Base-by-base conservation (phyloP, 2,888 invertebrate genomes). In the Acleris cristana region DNA sequence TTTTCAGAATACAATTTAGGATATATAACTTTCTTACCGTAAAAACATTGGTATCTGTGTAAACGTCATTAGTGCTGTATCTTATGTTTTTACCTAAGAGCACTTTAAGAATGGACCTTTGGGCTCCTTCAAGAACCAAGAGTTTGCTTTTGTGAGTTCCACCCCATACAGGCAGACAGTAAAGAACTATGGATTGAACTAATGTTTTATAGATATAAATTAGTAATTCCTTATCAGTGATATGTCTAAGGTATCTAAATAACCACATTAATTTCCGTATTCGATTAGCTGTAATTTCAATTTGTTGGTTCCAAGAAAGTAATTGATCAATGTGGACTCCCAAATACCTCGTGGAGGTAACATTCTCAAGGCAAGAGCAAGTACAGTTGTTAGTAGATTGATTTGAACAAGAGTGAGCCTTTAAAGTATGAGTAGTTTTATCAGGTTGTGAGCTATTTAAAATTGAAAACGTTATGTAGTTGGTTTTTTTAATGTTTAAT, bases 231-330 rank as follows among this genome's bases (percentile, higher is more conserved):
- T 56, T 44, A 21, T 44, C 56, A 2, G 56, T 1, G 2, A 56
- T 16, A 14, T 56, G 56, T 44, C 56, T 56, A 14, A 56, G 12
- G 10, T 44, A 56, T 16, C 16, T 56, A 44, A 56, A 56, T n/a
- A 44, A 10, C 44, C 56, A 56, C 14, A 56, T 56, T 2, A 56
- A 21, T 16, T 23, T 56, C 4, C 56, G 18, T 19, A 56, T 56
- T 21, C 44, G 44, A 21, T 19, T 44, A 5, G 16, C 56, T 12
- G 56, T 56, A 12, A 23, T 44, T 44, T 44, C 44, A 21, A 56
- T 21, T 40, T 56, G 56, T 19, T 56, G 3, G 19, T 44, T 44
- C 44, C 56, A 56, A 1, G 40, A 40, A 40, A 40, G 40, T 10
- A 40, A 12, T 12, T 40, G 40, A 40, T 40, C 40, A 12, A 40